Percentiles rank a stretch among this genome's conserved stretches.
Conservation (phyloP, 2,797 vertebrate genomes). For the Microctenopoma lineatum region DNA sequence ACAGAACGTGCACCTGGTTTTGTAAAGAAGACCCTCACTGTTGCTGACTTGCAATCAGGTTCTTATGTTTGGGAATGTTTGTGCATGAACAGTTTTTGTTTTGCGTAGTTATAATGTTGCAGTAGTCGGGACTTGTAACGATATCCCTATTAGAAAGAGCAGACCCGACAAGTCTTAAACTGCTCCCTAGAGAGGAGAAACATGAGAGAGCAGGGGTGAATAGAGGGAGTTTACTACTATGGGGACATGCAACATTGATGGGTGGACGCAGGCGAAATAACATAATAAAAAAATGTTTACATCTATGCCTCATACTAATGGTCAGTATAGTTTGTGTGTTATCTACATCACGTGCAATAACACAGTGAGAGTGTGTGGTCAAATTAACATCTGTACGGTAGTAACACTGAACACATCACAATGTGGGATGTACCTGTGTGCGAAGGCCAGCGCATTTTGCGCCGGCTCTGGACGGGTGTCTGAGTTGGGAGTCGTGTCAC, state of each 20-base stretch:
- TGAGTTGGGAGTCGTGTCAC: conserved; percentile 90
- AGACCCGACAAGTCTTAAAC: conserved; percentile 85
- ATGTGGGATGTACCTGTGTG: conserved; percentile 89
- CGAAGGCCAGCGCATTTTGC: conserved; percentile 93
- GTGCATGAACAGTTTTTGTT: conserved; percentile 38
- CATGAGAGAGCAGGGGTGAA: conserved; percentile 75
- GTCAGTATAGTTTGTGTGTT: not conserved
- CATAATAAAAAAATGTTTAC: not conserved
- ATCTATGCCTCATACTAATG: conserved; percentile 7
- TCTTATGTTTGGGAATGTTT: conserved; percentile 35
- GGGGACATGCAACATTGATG: conserved; percentile 56
- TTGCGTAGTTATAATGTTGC: conserved; percentile 58
- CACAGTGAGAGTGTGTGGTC: not conserved
- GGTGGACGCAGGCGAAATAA: conserved; percentile 31
- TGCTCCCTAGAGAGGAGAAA: conserved; percentile 81
- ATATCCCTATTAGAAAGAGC: conserved; percentile 81
- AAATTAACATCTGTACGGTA: not conserved
- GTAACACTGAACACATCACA: conserved; percentile 34
- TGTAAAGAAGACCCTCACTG: conserved; percentile 40
- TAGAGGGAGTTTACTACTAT: conserved; percentile 56
- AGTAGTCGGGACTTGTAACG: conserved; percentile 67
- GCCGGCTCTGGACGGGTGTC: conserved; percentile 91
- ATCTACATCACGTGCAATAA: conserved; percentile 3
- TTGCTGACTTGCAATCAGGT: conserved; percentile 38
- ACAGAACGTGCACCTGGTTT: conserved; percentile 33